A percentile compares a stretch with the other conserved stretches of the same genome.
These are phyloP conservation scores for Vollenhovia emeryi DNA, from an alignment of 1,140 invertebrate species.

Conservation along the genomic window DNA sequence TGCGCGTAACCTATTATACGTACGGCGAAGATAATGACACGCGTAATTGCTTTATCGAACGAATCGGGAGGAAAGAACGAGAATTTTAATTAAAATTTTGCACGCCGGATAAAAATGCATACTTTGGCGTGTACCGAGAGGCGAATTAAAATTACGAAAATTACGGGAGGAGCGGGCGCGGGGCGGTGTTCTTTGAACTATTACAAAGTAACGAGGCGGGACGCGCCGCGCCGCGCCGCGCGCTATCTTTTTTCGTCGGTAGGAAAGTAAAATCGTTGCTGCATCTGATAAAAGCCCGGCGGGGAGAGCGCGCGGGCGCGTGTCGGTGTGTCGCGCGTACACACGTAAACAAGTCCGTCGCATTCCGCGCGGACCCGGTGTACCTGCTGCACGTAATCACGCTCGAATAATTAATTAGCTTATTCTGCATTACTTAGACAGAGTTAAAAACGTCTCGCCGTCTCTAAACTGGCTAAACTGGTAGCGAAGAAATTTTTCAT, in stretches of 20 bases:
- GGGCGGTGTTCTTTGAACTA: constrained; percentile 54
- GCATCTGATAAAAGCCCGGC: constrained; percentile 46
- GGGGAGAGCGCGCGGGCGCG: not conserved
- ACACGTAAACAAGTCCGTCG: constrained; percentile 28
- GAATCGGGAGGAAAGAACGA: constrained; percentile 25
- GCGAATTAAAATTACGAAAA: constrained; percentile 51
- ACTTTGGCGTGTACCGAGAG: not conserved
- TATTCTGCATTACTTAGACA: constrained; percentile 45
- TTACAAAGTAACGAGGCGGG: constrained; percentile 48
- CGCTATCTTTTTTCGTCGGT: constrained; percentile 34
- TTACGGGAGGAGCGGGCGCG: not conserved
- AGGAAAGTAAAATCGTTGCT: constrained; percentile 57
- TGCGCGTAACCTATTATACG: constrained; percentile 11
- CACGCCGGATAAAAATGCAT: constrained; percentile 14
- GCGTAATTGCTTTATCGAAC: constrained; percentile 61
- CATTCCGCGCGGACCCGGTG: constrained; percentile 46
- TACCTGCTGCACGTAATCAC: constrained; percentile 56
- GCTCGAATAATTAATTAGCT: constrained; percentile 60
- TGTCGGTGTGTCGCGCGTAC: not conserved
- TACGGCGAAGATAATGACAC: constrained; percentile 44
- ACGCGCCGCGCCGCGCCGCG: not conserved
- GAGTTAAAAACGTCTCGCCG: constrained; percentile 49
- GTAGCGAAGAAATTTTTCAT: constrained; percentile 42
- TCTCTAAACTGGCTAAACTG: constrained; percentile 33
- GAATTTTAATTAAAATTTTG: constrained; percentile 64